Conservation (phyloP, 2,113 vertebrate genomes). For the human (Homo sapiens) region DNA sequence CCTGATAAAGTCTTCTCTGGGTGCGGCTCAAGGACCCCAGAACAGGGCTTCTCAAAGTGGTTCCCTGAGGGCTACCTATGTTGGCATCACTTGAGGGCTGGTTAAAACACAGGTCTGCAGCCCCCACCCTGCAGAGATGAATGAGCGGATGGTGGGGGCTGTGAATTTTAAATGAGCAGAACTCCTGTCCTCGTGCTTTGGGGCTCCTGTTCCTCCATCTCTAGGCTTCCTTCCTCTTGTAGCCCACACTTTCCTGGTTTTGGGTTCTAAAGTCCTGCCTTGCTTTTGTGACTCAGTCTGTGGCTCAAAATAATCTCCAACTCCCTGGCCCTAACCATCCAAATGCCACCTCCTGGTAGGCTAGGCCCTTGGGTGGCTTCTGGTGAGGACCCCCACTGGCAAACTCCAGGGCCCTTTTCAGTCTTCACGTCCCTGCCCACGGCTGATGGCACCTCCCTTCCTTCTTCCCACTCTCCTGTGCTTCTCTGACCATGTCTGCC, state of each 20-base stretch:
- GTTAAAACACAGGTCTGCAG: neutral
- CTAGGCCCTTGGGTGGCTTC: neutral
- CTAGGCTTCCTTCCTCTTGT: neutral
- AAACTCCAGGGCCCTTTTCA: neutral
- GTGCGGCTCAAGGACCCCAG: neutral
- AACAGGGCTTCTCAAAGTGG: neutral
- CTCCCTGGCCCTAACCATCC: neutral
- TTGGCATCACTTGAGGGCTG: neutral
- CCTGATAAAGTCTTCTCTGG: neutral
- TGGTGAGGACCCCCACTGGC: neutral
- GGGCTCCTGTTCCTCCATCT: neutral
- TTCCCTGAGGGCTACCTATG: neutral
- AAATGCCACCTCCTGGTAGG: neutral
- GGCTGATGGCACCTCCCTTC: rapidly evolving
- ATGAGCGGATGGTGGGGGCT: neutral
- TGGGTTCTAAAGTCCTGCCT: neutral
- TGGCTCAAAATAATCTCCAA: neutral
- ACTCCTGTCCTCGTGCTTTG: neutral
- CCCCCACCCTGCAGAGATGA: neutral
- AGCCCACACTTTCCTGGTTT: neutral
- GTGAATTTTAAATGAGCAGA: neutral
- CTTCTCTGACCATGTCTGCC: neutral
- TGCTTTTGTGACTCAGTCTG: neutral
- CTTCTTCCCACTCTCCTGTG: neutral
- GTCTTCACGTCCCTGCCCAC: neutral